phyloP scores from a whole-genome alignment of 2,888 invertebrate species.

The Abrostola triplasia region DNA sequence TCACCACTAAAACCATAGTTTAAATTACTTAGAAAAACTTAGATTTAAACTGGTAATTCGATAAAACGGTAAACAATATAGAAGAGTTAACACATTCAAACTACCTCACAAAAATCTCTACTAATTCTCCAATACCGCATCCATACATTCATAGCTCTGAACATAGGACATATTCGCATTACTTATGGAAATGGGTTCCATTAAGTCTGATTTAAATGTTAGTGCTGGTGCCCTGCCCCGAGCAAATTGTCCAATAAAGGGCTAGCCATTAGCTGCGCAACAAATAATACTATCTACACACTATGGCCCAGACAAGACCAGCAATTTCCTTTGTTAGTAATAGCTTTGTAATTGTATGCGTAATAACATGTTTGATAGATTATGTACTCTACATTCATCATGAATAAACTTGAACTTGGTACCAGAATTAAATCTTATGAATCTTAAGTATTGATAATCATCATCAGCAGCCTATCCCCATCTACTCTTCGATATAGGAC shows the following conservation, averaged over 20 bases:
- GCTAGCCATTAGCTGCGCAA: conserved; percentile 61
- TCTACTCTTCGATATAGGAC: too few species aligned
- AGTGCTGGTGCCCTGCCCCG: conserved; percentile 72
- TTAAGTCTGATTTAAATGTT: conserved; percentile 86
- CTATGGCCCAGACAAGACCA: conserved; percentile 14
- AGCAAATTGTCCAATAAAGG: conserved; percentile 80
- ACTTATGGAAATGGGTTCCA: conserved; percentile 81
- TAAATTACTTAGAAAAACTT: too few species aligned
- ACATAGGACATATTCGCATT: conserved; percentile 59
- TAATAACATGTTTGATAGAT: conserved; percentile 3
- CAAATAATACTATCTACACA: conserved; percentile 55
- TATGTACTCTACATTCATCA: neutral
- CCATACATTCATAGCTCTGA: conserved; percentile 21
- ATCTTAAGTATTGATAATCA: too few species aligned
- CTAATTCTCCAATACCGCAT: conserved; percentile 25
- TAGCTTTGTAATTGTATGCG: conserved; percentile 12
- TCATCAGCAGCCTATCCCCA: too few species aligned
- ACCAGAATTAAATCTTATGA: too few species aligned
- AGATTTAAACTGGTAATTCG: too few species aligned
- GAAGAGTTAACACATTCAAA: too few species aligned
- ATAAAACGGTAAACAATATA: too few species aligned
- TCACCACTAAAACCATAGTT: too few species aligned
- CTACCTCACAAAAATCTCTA: neutral
- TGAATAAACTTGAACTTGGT: neutral
- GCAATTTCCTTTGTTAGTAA: conserved; percentile 22